Percentiles rank a stretch among this genome's conserved stretches.
Evolutionary conservation across 2,113 vertebrate genomes (phyloP).

Genomic region (Ivindomyrus marchei): DNA sequence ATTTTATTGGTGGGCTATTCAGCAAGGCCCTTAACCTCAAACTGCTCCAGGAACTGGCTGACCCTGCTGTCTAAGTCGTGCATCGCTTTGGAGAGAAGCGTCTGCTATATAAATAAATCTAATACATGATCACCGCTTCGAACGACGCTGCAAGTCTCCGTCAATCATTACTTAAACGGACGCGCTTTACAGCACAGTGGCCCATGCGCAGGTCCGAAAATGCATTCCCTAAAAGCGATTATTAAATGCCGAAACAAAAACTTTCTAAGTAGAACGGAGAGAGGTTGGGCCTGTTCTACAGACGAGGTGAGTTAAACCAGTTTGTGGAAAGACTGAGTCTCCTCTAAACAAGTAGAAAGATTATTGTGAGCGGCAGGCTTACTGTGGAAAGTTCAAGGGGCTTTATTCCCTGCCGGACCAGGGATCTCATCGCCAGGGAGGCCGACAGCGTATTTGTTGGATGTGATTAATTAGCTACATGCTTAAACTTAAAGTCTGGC

Average conservation of each 20-base stretch:
- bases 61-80: not conserved
- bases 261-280: not conserved
- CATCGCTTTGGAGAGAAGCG: not conserved
- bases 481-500: constrained; percentile 68
- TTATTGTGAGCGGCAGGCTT: constrained; percentile 26
- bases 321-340: not conserved
- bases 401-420: constrained; percentile 11
- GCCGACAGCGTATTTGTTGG: constrained; percentile 45
- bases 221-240: not conserved
- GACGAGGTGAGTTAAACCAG: not conserved
- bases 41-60: not conserved
- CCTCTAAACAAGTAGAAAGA: constrained; percentile 16
- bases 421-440: constrained; percentile 42
- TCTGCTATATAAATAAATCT: not conserved
- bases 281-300: not conserved
- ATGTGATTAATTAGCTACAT: constrained; percentile 66
- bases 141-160: not conserved
- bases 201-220: not conserved
- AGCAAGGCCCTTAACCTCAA: not conserved
- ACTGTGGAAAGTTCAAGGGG: constrained; percentile 25
- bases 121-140: not conserved
- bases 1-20: not conserved
- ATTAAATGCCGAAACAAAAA: not conserved
- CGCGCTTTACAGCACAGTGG: not conserved
- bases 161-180: not conserved